Base-by-base conservation (phyloP, 2,797 vertebrate genomes). In the Enteromius trimaculatus region DNA sequence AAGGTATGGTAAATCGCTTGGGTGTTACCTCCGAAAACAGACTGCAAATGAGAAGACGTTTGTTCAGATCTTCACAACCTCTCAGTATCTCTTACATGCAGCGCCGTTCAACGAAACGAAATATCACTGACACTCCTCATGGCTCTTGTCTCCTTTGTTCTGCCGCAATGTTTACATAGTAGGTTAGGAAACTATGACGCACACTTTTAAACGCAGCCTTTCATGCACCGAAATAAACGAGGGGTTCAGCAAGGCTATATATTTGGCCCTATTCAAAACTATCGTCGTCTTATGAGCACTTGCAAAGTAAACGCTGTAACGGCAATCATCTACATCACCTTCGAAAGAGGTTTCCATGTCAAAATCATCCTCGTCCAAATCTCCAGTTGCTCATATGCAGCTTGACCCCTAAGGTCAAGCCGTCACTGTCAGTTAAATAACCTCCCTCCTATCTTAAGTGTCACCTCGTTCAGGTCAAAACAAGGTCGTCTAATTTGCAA, bases 1-100 rank as follows among this genome's bases (percentile, higher is more conserved):
- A 77, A 71, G 68, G 82, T 88, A 88, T 19, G 88, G 84, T 47
- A 88, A 91, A 90, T 87, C 84, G 85, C 86, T 89, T 85, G 88
- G 88, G 90, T 75, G 3, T 88, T 89, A 84, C 91, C 86, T 81
- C 78, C 69, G 72, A 83, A 85, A 85, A 80, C 78, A 53, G 69
- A 44, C 53, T 42, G 60, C 70, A 83, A 88, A 88, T 78, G 82
- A 87, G 78, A 82, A 68, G 29, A 77, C 17, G 26, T 51, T 47
- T 47, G 70, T 23, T 37, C 44, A 68, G 26, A 60, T 47, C 60
- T 83, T 85, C 37, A 51, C n/a, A 2, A 42, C 42, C 44, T 17
- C 39, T 72, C 82, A 0, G 34, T 58, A 51, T 84, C 78, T 77
- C 65, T 66, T 69, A 21, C 39, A 66, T 39, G 55, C 75, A 3